Conservation (phyloP, 2,888 invertebrate genomes). For the Clitarchus hookeri region DNA sequence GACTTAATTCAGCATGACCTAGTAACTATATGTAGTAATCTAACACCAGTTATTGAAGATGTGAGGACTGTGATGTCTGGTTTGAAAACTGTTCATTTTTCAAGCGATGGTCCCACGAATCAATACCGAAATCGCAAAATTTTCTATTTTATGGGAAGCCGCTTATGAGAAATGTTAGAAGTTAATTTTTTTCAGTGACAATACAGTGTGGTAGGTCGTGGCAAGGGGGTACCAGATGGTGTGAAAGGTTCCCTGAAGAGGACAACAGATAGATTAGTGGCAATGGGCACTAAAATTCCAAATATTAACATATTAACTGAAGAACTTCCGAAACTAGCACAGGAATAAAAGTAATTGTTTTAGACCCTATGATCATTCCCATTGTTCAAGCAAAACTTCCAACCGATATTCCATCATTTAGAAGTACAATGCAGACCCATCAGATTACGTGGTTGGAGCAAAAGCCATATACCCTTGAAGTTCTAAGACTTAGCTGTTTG, state of each 20-base stretch:
- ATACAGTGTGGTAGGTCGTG: neutral
- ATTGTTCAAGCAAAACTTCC: slow-evolving; percentile 15
- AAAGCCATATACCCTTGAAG: neutral
- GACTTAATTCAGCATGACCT: slow-evolving; percentile 4
- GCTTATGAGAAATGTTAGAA: slow-evolving; percentile 11
- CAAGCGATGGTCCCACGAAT: neutral
- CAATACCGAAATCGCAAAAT: neutral
- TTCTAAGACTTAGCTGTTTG: neutral
- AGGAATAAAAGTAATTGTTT: slow-evolving; percentile 15
- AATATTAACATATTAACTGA: neutral
- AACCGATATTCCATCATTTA: neutral
- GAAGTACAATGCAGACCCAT: neutral
- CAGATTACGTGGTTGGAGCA: neutral
- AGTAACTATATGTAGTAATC: slow-evolving; percentile 11
- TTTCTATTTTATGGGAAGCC: neutral
- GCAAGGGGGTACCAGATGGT: slow-evolving; percentile 20
- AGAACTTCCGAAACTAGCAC: slow-evolving; percentile 10
- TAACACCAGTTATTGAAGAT: slow-evolving; percentile 3
- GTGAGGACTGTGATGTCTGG: neutral
- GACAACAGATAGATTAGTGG: slow-evolving; percentile 21
- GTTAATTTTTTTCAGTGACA: neutral
- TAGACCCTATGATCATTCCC: slow-evolving; percentile 12
- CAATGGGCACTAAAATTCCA: neutral
- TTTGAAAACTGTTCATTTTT: slow-evolving; percentile 3
- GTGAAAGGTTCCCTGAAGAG: slow-evolving; percentile 5